phyloP scores from a whole-genome alignment of 1,140 invertebrate genomes.

The Neodiprion lecontei region DNA sequence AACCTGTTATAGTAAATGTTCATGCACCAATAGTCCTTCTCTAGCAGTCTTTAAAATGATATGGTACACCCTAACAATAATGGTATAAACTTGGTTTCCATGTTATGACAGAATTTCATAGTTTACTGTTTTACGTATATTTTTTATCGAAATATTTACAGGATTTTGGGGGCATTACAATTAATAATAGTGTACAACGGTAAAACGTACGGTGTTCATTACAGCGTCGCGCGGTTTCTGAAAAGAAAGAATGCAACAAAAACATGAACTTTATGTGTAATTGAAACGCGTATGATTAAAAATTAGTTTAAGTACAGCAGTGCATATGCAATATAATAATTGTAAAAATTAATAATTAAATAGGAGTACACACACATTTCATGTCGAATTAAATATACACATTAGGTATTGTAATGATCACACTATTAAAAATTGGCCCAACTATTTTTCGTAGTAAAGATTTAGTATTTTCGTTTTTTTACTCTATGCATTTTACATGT shows the following conservation, averaged over 20 bases:
- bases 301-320: constrained; percentile 14
- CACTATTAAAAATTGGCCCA: constrained; percentile 15
- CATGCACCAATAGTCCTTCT: too few species aligned
- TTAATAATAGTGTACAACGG: constrained; percentile 32
- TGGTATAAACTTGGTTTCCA: too few species aligned
- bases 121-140: constrained; percentile 18
- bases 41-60: too few species aligned
- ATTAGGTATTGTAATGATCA: constrained; percentile 21
- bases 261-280: constrained; percentile 19
- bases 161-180: constrained; percentile 36
- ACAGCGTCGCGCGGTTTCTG: constrained; percentile 20
- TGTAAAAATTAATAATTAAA: constrained; percentile 25
- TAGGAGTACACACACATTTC: constrained; percentile 27
- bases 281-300: constrained; percentile 19
- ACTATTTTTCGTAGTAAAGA: not conserved
- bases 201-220: constrained; percentile 6
- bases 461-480: not conserved
- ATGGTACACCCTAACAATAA: too few species aligned
- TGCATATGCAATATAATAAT: constrained; percentile 20
- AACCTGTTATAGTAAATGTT: too few species aligned
- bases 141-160: constrained; percentile 46
- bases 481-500: not conserved
- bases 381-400: constrained; percentile 28
- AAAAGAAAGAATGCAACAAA: constrained; percentile 11
- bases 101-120: too few species aligned